These are phyloP conservation scores for Labia minor DNA, from an alignment of 2,888 invertebrate genomes.

Conservation along the genomic window DNA sequence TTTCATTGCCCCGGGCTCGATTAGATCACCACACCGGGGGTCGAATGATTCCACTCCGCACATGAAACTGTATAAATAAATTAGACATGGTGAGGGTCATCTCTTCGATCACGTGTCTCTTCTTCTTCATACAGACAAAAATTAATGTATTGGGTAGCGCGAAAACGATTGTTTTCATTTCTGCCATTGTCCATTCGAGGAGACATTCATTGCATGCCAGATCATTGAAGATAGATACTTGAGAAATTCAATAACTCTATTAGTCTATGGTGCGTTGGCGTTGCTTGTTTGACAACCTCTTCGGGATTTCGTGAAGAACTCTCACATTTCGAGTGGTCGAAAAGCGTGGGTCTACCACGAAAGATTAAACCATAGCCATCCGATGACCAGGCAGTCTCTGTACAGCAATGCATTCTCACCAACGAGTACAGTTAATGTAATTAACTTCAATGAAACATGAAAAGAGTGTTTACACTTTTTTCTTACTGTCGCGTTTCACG, in stretches of 20 bases:
- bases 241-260: conserved; percentile 13
- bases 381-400: neutral
- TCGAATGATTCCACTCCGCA: neutral
- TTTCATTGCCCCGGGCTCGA: neutral
- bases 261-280: neutral
- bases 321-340: conserved; percentile 5
- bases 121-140: neutral
- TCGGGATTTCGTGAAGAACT: neutral
- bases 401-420: neutral
- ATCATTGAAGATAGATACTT: conserved; percentile 1
- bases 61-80: neutral
- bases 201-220: conserved; percentile 13
- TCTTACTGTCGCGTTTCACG: too few relatives aligned
- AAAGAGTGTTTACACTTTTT: neutral
- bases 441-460: neutral
- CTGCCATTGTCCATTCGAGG: neutral
- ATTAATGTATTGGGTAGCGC: neutral
- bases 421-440: conserved; percentile 3
- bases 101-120: neutral
- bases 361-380: neutral
- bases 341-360: neutral
- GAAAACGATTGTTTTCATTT: neutral
- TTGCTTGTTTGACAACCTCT: neutral
- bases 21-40: neutral
- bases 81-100: neutral